Base-by-base conservation (phyloP, 1,140 invertebrate species). In the Pachyrhynchus sulphureomaculatus region DNA sequence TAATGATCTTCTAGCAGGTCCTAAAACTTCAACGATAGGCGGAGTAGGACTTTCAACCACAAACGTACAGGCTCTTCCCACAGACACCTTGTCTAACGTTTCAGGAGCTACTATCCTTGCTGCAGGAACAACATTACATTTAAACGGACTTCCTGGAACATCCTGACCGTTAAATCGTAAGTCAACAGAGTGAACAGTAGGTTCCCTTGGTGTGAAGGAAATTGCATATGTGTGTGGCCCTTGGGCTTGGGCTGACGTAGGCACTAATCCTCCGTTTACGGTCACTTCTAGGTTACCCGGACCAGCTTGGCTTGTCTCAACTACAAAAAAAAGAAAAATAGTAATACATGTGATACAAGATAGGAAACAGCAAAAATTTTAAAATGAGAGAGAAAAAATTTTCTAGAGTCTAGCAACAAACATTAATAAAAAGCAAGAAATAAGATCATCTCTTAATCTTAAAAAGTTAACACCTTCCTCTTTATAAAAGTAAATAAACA, bases 221-320 rank as follows among this genome's bases (percentile, higher is more conserved):
- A 99, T 98, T 34, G 96, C 96, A 76, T 98, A 99, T 0, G 92
- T 92, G 72, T 97, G 95, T 21, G 93, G 89, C 36, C 94, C 94
- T 73, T 98, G 90, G 12, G 93, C 91, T 76, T 95, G 91, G 6
- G 96, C 95, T 26, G 93, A 94, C 5, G 95, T 98, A 1, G 95
- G 93, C 21, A 96, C 93, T 61, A 93, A 86, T 0, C 96, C 96
- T 36, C 94, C 93, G 69, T 96, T 97, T 1, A 99, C 95, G 0
- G 94, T 95, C 23, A 99, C 95, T 77, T 99, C 96, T 37, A 99
- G 78, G 78, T 98, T 98, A 8, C 97, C 97, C 23, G 86, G 93
- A 21, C 97, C 97, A 21, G 95, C 95, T 78, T 95, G 91, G 73
- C 92, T 92, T 8, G 96, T 98, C 81, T 99, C 95, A 66, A 99